phyloP scores from a whole-genome alignment of 2,113 vertebrate species.

The Paradisaea rubra region DNA sequence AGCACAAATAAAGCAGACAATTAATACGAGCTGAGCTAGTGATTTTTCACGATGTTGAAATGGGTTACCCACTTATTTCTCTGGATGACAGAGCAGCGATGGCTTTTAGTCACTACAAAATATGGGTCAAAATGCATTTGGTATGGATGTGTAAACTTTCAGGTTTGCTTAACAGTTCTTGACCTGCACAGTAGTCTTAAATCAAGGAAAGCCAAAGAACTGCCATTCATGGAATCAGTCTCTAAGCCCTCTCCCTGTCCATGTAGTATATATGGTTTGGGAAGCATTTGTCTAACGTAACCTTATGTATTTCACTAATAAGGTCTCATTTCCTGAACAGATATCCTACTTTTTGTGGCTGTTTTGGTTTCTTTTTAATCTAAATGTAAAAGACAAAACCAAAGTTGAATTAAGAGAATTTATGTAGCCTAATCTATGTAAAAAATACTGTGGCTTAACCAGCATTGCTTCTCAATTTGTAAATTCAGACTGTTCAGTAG shows the following conservation, averaged over 20 bases:
- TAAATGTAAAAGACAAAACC: neutral
- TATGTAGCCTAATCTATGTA: neutral
- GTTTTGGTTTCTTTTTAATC: neutral
- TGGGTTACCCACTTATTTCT: neutral
- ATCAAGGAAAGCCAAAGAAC: neutral
- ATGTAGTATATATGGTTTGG: neutral
- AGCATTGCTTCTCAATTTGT: neutral
- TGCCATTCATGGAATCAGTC: neutral
- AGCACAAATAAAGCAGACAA: neutral
- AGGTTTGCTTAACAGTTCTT: neutral
- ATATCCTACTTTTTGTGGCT: neutral
- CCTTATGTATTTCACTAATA: neutral
- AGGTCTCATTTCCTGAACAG: neutral
- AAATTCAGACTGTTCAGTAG: neutral
- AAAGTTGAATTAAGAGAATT: neutral
- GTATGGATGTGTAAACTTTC: neutral
- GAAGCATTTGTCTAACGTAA: neutral
- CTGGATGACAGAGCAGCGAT: neutral
- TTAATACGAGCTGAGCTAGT: neutral
- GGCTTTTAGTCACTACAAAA: neutral
- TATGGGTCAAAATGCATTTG: neutral
- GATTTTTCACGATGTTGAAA: neutral
- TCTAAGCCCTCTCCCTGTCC: neutral
- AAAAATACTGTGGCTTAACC: neutral
- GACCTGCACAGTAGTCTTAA: neutral